Evolutionary conservation across 2,113 vertebrate species (phyloP).

Genomic region (Gymnocephalus cernua): DNA sequence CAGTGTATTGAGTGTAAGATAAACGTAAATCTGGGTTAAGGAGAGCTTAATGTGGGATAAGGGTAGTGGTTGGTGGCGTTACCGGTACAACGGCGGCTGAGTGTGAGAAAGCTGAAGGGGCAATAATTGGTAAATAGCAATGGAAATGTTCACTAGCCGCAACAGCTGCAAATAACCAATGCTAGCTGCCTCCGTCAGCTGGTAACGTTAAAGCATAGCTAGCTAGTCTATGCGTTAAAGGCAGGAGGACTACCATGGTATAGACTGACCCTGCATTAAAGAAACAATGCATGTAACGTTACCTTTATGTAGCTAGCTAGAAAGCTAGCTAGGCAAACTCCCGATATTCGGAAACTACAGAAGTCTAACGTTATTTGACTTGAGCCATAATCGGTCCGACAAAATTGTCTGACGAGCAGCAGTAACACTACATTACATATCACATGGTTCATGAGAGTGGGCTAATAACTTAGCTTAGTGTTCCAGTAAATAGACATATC

Average conservation of each 20-base stretch:
- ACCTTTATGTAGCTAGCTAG: fast-evolving
- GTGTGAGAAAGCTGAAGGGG: not conserved
- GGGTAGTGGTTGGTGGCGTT: not conserved
- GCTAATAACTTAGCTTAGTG: conserved; percentile 17
- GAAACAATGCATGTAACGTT: not conserved
- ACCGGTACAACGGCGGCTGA: no score
- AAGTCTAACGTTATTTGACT: fast-evolving
- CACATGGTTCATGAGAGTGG: no score
- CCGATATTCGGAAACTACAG: fast-evolving
- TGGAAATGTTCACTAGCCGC: not conserved
- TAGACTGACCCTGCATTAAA: not conserved
- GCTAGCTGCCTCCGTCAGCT: conserved; percentile 28
- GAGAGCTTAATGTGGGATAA: conserved; percentile 1
- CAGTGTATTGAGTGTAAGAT: not conserved
- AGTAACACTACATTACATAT: not conserved
- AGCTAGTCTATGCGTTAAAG: no score
- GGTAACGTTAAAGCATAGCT: not conserved
- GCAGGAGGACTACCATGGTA: not conserved
- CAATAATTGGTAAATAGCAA: not conserved
- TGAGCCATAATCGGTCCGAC: fast-evolving
- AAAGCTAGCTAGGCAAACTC: fast-evolving
- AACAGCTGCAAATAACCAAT: conserved; percentile 37
- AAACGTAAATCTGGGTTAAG: conserved; percentile 13
- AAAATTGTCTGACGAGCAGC: not conserved
- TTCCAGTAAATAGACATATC: conserved; percentile 64